Evolutionary conservation across 2,113 vertebrate genomes (phyloP).

Genomic region (Chamaea fasciata): DNA sequence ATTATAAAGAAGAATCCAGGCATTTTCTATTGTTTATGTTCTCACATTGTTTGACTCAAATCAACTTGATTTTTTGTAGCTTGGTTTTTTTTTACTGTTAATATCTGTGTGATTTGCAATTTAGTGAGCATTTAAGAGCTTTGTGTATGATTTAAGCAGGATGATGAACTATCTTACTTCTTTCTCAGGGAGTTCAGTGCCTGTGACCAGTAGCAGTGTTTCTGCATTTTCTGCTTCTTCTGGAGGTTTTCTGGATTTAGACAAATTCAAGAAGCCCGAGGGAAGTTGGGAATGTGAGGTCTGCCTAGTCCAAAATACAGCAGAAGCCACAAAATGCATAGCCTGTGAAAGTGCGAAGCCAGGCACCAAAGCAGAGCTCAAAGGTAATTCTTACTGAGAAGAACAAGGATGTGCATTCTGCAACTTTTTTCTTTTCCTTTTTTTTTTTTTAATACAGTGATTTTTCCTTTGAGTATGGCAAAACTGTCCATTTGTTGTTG

Average conservation of each 20-base stretch:
- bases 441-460: not conserved
- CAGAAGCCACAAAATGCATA: slow-evolving; percentile 66
- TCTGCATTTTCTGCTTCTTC: slow-evolving; percentile 51
- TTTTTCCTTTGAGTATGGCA: not conserved
- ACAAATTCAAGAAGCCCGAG: slow-evolving; percentile 77
- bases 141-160: not conserved
- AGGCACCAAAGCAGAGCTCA: slow-evolving; percentile 78
- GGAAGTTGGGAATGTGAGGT: slow-evolving; percentile 77
- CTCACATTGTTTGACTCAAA: not conserved
- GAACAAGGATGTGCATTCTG: not conserved
- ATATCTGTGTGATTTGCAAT: not conserved
- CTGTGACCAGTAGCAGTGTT: slow-evolving; percentile 63
- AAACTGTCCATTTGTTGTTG: not conserved
- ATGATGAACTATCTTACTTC: not conserved
- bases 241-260: slow-evolving; percentile 70
- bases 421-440: not conserved
- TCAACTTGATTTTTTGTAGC: not conserved
- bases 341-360: slow-evolving; percentile 70
- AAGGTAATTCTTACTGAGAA: slow-evolving; percentile 75
- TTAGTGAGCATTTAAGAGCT: not conserved
- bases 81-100: not conserved
- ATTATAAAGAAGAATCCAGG: not conserved
- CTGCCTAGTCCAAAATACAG: slow-evolving; percentile 72
- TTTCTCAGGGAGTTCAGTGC: slow-evolving; percentile 62
- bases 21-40: not conserved